These are phyloP conservation scores for Craniophora ligustri DNA, from an alignment of 2,888 invertebrate genomes.

Conservation along the genomic window DNA sequence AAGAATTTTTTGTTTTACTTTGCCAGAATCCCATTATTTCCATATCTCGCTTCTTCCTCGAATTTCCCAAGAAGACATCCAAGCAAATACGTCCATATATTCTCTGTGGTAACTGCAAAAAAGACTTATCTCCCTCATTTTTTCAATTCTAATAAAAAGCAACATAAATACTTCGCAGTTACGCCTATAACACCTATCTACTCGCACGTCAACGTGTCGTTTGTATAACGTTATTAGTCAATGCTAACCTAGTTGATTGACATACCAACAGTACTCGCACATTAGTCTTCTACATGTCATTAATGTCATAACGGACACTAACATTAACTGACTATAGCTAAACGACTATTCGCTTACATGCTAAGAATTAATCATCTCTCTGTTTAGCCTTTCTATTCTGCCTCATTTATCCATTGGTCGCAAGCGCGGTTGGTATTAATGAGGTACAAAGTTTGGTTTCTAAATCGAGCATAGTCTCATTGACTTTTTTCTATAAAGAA, in stretches of 20 bases:
- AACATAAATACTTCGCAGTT: not conserved
- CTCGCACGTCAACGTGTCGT: conserved; percentile 28
- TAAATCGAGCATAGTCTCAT: too few relatives aligned
- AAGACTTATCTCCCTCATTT: not conserved
- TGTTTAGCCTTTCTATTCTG: not conserved
- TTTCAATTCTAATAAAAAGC: conserved; percentile 9
- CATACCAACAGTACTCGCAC: conserved; percentile 29
- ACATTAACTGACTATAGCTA: conserved; percentile 15
- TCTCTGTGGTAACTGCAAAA: too few relatives aligned
- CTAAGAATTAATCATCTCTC: not conserved
- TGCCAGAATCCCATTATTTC: too few relatives aligned
- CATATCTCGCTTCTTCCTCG: too few relatives aligned
- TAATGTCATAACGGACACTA: conserved; percentile 36
- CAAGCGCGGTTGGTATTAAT: too few relatives aligned
- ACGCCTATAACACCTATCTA: conserved; percentile 1
- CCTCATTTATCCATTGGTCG: too few relatives aligned
- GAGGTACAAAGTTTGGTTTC: too few relatives aligned
- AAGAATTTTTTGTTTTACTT: too few relatives aligned
- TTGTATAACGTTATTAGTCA: conserved; percentile 33
- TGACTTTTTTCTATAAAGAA: too few relatives aligned
- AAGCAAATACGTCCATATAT: too few relatives aligned
- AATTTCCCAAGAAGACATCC: too few relatives aligned
- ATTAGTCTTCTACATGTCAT: conserved; percentile 17
- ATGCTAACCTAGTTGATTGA: conserved; percentile 32
- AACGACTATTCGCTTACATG: not conserved